Evolutionary conservation across 2,888 invertebrate species (phyloP).

Genomic region (Microctonus aethiopoides): DNA sequence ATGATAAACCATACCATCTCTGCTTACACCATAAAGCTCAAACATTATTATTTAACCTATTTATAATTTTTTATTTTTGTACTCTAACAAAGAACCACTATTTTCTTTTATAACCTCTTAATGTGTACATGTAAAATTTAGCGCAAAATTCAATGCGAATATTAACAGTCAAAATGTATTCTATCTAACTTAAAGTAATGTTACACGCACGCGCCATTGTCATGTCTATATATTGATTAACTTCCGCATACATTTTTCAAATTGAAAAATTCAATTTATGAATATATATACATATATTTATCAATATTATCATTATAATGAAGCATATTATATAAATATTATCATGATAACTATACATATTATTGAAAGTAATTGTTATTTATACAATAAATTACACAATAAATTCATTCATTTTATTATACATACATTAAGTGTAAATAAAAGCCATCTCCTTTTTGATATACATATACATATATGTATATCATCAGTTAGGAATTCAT

Average conservation of each 20-base stretch:
- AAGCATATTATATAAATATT: too few relatives aligned
- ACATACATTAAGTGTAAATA: too few relatives aligned
- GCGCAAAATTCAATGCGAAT: not conserved
- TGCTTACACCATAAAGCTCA: conserved; percentile 59
- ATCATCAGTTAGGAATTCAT: not conserved
- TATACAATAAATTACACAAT: too few relatives aligned
- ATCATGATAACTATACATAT: too few relatives aligned
- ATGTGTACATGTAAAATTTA: not conserved
- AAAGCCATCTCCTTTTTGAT: not conserved
- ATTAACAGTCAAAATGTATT: not conserved
- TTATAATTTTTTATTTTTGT: not conserved
- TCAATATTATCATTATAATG: too few relatives aligned
- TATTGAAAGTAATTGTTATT: too few relatives aligned
- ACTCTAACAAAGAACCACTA: not conserved
- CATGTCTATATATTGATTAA: conserved; percentile 11
- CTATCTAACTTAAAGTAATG: not conserved
- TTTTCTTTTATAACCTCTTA: not conserved
- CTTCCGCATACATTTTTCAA: not conserved
- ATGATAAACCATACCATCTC: conserved; percentile 60
- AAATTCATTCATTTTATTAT: too few relatives aligned
- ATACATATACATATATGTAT: too few relatives aligned
- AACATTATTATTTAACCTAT: conserved; percentile 48
- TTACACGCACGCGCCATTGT: conserved; percentile 6
- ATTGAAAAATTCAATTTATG: conserved; percentile 23
- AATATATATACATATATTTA: too few relatives aligned